Conservation (phyloP, 2,797 vertebrate species). For the Phoeniculus purpureus region DNA sequence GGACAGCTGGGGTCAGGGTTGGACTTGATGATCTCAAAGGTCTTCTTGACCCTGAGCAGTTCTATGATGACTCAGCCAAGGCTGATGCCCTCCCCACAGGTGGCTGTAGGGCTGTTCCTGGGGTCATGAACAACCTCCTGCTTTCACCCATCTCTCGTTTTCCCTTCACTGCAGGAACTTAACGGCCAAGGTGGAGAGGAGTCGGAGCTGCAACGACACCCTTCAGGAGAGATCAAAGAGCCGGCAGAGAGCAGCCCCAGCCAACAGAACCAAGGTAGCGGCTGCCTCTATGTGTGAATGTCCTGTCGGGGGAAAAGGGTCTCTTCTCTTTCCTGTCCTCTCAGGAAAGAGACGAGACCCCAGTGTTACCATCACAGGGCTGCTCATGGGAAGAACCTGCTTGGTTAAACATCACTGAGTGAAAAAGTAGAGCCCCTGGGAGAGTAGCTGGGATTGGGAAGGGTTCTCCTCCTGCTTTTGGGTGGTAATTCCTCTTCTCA, state of each 20-base stretch:
- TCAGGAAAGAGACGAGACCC: no score
- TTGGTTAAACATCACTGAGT: background rate
- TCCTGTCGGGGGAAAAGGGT: no score
- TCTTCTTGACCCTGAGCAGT: no score
- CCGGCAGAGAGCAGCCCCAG: conserved; percentile 72
- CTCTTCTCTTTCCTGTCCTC: no score
- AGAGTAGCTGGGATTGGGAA: background rate
- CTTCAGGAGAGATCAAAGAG: conserved; percentile 80
- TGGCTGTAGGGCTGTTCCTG: background rate
- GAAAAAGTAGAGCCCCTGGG: background rate
- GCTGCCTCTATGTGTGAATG: background rate
- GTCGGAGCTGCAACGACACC: conserved; percentile 90
- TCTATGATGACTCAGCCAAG: background rate
- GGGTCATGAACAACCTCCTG: background rate
- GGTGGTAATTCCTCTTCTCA: background rate
- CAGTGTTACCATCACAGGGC: rapidly evolving
- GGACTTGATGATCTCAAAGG: no score
- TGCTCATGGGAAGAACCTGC: background rate
- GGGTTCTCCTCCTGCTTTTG: background rate
- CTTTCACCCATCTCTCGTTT: background rate
- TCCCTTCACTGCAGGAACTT: conserved; percentile 65
- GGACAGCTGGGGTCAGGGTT: no score
- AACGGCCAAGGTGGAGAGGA: conserved; percentile 83
- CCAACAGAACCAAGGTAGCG: conserved; percentile 80
- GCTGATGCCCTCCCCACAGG: background rate